Evolutionary conservation across 2,113 vertebrate genomes (phyloP).

Genomic region (Prolemur simus): DNA sequence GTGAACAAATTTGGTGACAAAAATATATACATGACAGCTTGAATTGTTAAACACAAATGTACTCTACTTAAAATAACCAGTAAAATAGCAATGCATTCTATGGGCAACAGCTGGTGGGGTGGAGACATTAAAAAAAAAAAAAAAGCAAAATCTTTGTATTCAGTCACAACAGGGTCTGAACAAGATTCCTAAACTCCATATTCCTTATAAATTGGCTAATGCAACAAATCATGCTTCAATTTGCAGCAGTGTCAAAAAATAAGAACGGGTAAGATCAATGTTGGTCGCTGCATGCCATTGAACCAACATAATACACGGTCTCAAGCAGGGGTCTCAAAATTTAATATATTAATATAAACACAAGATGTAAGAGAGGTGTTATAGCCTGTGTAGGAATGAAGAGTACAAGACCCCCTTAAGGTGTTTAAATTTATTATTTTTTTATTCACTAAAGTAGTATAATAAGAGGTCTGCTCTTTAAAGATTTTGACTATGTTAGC

Average conservation of each 20-base stretch:
- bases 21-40: not conserved
- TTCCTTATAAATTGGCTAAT: not conserved
- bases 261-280: not conserved
- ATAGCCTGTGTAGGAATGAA: not conserved
- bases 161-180: not conserved
- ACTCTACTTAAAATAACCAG: slow-evolving; percentile 28
- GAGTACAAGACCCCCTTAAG: not conserved
- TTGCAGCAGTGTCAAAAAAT: not conserved
- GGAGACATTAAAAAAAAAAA: not conserved
- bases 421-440: not conserved
- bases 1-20: not conserved
- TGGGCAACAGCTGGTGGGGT: not conserved
- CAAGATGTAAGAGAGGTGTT: not conserved
- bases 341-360: not conserved
- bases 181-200: not conserved
- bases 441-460: not conserved
- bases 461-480: not conserved
- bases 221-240: not conserved
- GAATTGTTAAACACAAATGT: slow-evolving; percentile 20
- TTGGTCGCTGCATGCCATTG: fast-evolving
- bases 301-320: not conserved
- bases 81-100: not conserved
- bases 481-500: not conserved
- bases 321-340: not conserved
- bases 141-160: not conserved